A percentile compares a stretch with the other conserved stretches of the same genome.
These are phyloP conservation scores for Rostratula benghalensis DNA, from an alignment of 2,113 vertebrate species.

Conservation along the genomic window DNA sequence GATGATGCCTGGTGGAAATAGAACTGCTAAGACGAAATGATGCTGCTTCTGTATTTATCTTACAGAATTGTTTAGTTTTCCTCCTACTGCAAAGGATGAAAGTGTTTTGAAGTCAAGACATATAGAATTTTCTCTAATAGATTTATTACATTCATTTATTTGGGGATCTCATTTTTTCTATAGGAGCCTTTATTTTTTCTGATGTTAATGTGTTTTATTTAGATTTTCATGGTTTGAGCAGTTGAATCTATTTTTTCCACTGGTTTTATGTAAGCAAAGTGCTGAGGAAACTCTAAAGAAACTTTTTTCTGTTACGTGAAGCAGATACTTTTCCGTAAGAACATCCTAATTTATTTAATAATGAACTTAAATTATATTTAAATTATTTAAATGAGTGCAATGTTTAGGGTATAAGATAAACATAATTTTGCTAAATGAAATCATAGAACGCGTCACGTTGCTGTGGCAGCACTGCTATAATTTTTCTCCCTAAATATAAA, in stretches of 20 bases:
- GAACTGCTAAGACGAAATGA: not conserved
- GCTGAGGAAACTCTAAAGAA: not conserved
- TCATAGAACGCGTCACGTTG: constrained; percentile 44
- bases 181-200: not conserved
- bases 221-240: not conserved
- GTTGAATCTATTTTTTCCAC: not conserved
- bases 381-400: constrained; percentile 26
- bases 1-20: not conserved
- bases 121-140: not conserved
- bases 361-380: constrained; percentile 41
- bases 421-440: constrained; percentile 47
- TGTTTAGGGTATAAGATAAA: constrained; percentile 32
- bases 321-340: constrained; percentile 39
- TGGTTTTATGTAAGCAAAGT: not conserved
- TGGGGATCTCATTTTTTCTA: not conserved
- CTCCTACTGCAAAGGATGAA: not conserved
- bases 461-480: not conserved
- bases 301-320: not conserved
- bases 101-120: not conserved
- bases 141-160: not conserved
- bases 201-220: not conserved
- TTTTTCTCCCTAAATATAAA: constrained; percentile 48
- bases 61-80: not conserved
- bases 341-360: constrained; percentile 43
- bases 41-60: not conserved